Evolutionary conservation across 2,113 vertebrate genomes (phyloP).

Genomic region (Dromaius novaehollandiae): DNA sequence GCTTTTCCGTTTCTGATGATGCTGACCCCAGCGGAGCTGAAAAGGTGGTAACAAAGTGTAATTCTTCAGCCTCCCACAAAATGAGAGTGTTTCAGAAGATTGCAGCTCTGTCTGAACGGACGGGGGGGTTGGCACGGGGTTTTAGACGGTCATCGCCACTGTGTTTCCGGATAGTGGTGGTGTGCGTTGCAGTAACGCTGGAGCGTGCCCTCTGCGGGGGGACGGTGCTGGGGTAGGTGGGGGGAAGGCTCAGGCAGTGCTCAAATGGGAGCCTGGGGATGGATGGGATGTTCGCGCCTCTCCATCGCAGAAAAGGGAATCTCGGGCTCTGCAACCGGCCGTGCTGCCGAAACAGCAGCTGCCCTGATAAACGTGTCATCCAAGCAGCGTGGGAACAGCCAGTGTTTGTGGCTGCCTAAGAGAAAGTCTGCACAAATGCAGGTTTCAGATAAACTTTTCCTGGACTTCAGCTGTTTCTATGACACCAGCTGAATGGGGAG

Average conservation of each 20-base stretch:
- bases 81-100: neutral
- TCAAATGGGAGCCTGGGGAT: neutral
- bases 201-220: rapidly evolving
- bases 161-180: neutral
- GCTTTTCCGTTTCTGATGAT: neutral
- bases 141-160: neutral
- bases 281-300: too few relatives aligned
- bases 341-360: neutral
- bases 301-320: neutral
- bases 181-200: too few relatives aligned
- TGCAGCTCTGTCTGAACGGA: neutral
- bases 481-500: neutral
- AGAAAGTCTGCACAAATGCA: neutral
- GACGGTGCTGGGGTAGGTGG: rapidly evolving
- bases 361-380: neutral
- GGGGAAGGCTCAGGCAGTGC: neutral
- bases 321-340: neutral
- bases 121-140: rapidly evolving
- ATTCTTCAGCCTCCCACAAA: neutral
- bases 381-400: rapidly evolving
- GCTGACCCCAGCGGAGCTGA: too few relatives aligned
- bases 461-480: neutral
- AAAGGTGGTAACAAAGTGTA: neutral
- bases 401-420: neutral
- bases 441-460: neutral